A percentile compares a stretch with the other conserved stretches of the same genome.
Conservation (phyloP, 1,140 invertebrate species). For the Cataglyphis hispanica region DNA sequence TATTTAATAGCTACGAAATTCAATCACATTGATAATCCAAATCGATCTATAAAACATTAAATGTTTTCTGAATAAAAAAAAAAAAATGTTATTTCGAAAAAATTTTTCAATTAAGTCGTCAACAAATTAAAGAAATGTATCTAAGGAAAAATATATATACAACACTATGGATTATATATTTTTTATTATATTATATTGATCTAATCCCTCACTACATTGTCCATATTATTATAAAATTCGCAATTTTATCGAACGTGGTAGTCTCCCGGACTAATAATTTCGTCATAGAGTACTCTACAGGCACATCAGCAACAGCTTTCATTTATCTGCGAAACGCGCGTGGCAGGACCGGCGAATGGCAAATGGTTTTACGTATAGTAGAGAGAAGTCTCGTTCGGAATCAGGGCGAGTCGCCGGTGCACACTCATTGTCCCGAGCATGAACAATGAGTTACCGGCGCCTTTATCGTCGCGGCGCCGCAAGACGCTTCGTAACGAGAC, state of each 20-base stretch:
- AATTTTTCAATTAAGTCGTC: background rate
- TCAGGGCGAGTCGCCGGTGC: constrained; percentile 56
- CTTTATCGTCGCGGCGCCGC: constrained; percentile 62
- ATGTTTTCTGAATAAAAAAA: no score
- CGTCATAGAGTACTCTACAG: constrained; percentile 11
- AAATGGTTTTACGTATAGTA: constrained; percentile 34
- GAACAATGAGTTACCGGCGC: constrained; percentile 69
- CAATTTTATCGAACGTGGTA: background rate
- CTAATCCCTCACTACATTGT: background rate
- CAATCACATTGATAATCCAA: background rate
- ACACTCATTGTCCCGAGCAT: constrained; percentile 59
- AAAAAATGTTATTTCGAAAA: background rate
- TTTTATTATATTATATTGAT: background rate
- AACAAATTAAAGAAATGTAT: background rate
- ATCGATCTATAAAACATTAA: background rate
- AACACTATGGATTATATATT: background rate
- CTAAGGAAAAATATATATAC: background rate
- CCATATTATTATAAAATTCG: constrained; percentile 15
- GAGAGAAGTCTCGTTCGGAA: constrained; percentile 48
- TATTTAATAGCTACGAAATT: background rate
- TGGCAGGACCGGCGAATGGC: constrained; percentile 5
- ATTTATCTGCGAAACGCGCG: constrained; percentile 49
- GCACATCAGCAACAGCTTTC: constrained; percentile 19
- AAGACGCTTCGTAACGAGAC: constrained; percentile 65
- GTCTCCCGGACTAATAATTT: constrained; percentile 28